Conservation (phyloP, 2,888 invertebrate genomes). For the Caenorhabditis zanzibari region DNA sequence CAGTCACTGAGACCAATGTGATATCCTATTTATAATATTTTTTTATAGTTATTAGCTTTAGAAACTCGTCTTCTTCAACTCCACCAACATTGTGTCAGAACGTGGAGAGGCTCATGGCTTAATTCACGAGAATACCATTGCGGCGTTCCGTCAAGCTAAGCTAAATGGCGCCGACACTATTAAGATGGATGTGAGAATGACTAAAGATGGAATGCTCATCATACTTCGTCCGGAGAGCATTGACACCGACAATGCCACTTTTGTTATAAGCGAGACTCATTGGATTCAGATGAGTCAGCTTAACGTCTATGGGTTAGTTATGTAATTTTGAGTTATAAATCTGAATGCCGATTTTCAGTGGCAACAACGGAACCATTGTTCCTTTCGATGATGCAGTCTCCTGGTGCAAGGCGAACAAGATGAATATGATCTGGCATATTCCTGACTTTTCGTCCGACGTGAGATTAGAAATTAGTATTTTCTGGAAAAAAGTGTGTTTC, state of each 20-base stretch:
- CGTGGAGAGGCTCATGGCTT: conserved; percentile 31
- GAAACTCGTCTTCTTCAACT: conserved; percentile 33
- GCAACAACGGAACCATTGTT: conserved; percentile 39
- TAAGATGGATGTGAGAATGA: conserved; percentile 59
- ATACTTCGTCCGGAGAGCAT: conserved; percentile 16
- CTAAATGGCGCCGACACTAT: conserved; percentile 59
- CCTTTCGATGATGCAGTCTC: conserved; percentile 56
- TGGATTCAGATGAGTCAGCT: conserved; percentile 53
- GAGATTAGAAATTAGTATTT: background rate
- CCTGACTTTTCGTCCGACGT: conserved; percentile 43
- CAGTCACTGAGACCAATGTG: conserved; percentile 42
- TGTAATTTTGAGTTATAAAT: background rate
- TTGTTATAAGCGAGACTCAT: conserved; percentile 45
- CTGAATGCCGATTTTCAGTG: conserved; percentile 10
- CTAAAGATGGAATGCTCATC: conserved; percentile 58
- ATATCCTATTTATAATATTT: background rate
- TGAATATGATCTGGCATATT: conserved; percentile 64
- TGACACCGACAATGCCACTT: conserved; percentile 41
- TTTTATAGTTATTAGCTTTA: background rate
- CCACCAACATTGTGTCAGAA: conserved; percentile 23
- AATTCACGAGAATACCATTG: conserved; percentile 41
- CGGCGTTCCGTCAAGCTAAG: conserved; percentile 58
- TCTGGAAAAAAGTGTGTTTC: conserved; percentile 23
- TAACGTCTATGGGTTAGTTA: conserved; percentile 42
- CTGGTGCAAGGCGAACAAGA: conserved; percentile 55